A percentile compares a stretch with the other conserved stretches of the same genome.
These are phyloP conservation scores for Lytechinus variegatus DNA, from an alignment of 35 echinoderm and acorn worm species.

Conservation along the genomic window DNA sequence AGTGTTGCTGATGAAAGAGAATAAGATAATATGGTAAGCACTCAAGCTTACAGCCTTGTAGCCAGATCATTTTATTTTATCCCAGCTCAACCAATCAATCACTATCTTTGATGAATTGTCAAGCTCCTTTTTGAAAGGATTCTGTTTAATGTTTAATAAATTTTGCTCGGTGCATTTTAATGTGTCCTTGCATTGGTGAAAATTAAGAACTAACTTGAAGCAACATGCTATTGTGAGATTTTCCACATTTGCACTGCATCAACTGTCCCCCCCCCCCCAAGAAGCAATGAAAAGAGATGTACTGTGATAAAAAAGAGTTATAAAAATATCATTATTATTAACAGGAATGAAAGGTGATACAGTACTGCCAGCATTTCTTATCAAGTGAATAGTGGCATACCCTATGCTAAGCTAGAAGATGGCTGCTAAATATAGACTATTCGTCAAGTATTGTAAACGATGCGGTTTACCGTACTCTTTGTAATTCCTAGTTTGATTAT, in stretches of 20 bases:
- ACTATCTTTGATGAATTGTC: slow-evolving; percentile 5
- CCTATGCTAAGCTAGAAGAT: neutral
- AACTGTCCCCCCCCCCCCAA: neutral
- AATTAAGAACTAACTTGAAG: neutral
- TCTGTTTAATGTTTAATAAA: neutral
- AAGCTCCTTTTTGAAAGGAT: neutral
- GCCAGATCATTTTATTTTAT: neutral
- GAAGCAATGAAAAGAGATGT: neutral
- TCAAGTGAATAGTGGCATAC: neutral
- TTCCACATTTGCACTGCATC: neutral
- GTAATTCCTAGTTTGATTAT: neutral
- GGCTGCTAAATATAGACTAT: neutral
- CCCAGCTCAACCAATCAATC: neutral
- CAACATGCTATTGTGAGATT: neutral
- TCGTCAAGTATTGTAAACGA: neutral
- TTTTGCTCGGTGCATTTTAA: too few relatives aligned
- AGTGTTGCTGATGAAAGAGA: neutral
- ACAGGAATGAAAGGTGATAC: neutral
- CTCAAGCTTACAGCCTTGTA: neutral
- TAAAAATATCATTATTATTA: neutral
- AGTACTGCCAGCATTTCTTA: neutral
- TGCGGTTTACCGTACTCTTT: neutral
- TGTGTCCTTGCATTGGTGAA: neutral
- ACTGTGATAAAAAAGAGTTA: neutral
- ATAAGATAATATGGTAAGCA: neutral